Evolutionary conservation across 2,888 invertebrate genomes (phyloP), one percentile per base, ranked within the genome.

Genomic region (Morpho deidamia): DNA sequence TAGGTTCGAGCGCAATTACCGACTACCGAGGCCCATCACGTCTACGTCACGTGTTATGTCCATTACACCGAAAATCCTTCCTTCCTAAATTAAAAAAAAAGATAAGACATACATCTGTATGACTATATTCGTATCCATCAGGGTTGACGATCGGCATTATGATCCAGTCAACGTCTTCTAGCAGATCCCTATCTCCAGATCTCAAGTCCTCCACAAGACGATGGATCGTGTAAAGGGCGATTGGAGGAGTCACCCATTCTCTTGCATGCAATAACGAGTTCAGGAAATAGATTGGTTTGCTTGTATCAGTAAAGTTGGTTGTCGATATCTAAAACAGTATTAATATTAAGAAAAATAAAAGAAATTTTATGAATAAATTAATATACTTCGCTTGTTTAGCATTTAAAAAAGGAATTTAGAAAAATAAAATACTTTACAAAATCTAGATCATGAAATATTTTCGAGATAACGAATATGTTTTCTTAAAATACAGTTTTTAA

Each of bases 41-140:
- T 14, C 14, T 14, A 14, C 14, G 14, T 14, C 14, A 14, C 4
- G 14, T 14, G 1, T 14, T 14, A 14, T 1, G 14, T 2, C 1
- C n/a, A n/a, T n/a, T n/a, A n/a, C n/a, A n/a, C n/a, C n/a, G n/a
- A n/a, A n/a, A n/a, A n/a, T n/a, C n/a, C n/a, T n/a, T n/a, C n/a
- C 5, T 23, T 23, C 1, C 23, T 2, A 23, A 23, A 23, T 23
- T 23, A 23, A 23, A 23, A 23, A 23, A 23, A 23, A 23, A 1
- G 1, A 23, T 5, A 23, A 23, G 23, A 11, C 82, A 72, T 53
- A 91, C 81, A 32, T 51, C 61, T 8, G 83, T 85, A 60, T 91
- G 91, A 0, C 91, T 84, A 70, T 83, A 93, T 64, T 92, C 93
- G 65, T 94, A 95, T 0, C 95, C 95, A 74, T 95, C 95, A 11